Base-by-base conservation (phyloP, 2,888 invertebrate species). In the Megastigmus dorsalis region DNA sequence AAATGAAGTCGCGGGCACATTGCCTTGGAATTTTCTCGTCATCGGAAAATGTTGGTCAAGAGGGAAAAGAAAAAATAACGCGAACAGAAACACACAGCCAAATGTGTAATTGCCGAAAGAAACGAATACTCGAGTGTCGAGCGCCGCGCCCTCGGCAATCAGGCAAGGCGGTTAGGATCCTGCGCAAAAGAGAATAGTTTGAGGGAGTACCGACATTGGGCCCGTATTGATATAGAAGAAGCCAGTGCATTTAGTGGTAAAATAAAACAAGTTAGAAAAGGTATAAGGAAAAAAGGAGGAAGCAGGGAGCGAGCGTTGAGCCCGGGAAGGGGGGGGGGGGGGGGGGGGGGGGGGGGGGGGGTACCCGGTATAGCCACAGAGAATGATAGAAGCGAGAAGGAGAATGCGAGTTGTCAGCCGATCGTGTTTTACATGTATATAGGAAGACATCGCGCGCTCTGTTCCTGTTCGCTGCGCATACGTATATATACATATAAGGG, bases 381-480 rank as follows among this genome's bases (percentile, higher is more conserved):
- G 50, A 41, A 9, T 10, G 20, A 30, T 10, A 43, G 57, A n/a
- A n/a, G n/a, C n/a, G n/a, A 48, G 48, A 36, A 79, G 81, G 79
- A 85, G 82, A 85, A 85, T 84, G 80, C 81, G 78, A 79, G 78
- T 81, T 79, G 80, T 79, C 82, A 80, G 79, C 79, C 80, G 81
- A 79, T 79, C 81, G 83, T 86, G 86, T 86, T 86, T 79, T 84
- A 86, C 85, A 85, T 83, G 82, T 83, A 85, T 83, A 82, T 83
- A 84, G 85, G 81, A 86, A 84, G 86, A 86, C 82, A 83, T 84
- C 78, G 43, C 23, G 55, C 81, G 78, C 77, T 78, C 80, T 79
- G 74, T 81, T 81, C 73, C 77, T 80, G 80, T 79, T 82, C 81
- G 28, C 7, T 41, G n/a, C n/a, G n/a, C n/a, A n/a, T n/a, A n/a